These are phyloP conservation scores for Nebria ingens DNA, from an alignment of 1,140 invertebrate genomes.

Conservation along the genomic window DNA sequence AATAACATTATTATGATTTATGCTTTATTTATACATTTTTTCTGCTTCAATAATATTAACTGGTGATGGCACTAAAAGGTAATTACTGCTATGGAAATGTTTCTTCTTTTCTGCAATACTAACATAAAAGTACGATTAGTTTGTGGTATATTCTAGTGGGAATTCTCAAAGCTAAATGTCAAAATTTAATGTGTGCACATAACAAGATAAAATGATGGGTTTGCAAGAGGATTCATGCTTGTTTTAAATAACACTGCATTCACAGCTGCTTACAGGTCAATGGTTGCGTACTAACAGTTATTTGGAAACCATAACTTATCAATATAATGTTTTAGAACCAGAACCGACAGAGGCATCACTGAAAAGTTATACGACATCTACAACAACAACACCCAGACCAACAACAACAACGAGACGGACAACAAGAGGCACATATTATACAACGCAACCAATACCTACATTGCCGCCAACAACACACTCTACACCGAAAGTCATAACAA, in stretches of 20 bases:
- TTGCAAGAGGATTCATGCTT: background rate
- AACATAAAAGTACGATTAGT: too few relatives aligned
- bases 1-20: too few relatives aligned
- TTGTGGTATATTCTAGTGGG: too few relatives aligned
- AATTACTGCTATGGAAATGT: too few relatives aligned
- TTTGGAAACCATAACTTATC: background rate
- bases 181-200: background rate
- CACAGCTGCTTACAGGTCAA: background rate
- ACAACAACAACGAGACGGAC: slow-evolving; percentile 17
- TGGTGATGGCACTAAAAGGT: too few relatives aligned
- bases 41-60: too few relatives aligned
- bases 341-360: slow-evolving; percentile 16
- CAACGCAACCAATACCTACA: slow-evolving; percentile 20
- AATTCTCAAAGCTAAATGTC: too few relatives aligned
- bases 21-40: too few relatives aligned
- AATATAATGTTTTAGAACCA: slow-evolving; percentile 22
- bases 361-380: slow-evolving; percentile 25
- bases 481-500: slow-evolving; percentile 19
- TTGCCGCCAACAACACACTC: slow-evolving; percentile 16
- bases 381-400: slow-evolving; percentile 23
- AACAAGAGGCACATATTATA: slow-evolving; percentile 17
- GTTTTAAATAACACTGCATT: background rate
- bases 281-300: background rate
- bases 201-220: background rate
- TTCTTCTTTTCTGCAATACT: too few relatives aligned